These are phyloP conservation scores for Nothoprocta perdicaria DNA, from an alignment of 2,113 vertebrate genomes.

Conservation along the genomic window DNA sequence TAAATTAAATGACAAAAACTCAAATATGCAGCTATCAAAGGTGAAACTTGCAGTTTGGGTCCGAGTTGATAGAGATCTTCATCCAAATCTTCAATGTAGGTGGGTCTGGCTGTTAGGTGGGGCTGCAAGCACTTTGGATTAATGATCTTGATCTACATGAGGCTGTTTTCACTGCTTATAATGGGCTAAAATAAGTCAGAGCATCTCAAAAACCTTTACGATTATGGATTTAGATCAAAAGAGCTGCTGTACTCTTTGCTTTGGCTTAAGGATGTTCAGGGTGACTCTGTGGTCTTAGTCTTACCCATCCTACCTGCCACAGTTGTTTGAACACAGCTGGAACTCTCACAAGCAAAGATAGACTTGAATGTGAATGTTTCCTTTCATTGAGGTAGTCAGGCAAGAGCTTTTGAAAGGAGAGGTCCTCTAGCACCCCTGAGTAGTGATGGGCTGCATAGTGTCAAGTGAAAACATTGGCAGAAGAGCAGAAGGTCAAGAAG, in stretches of 20 bases:
- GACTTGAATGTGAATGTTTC: neutral
- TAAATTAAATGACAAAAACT: accelerated
- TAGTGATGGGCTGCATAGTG: neutral
- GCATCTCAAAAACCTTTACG: neutral
- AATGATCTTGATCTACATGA: neutral
- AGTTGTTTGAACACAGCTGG: neutral
- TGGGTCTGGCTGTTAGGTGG: neutral
- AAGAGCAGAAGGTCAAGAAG: neutral
- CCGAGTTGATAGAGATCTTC: neutral
- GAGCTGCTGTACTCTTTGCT: neutral
- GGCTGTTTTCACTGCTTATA: neutral
- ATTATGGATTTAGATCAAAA: neutral
- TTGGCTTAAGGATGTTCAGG: neutral
- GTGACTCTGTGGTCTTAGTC: neutral
- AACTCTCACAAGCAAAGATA: neutral
- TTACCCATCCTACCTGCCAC: neutral
- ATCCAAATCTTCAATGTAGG: neutral
- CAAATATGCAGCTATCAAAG: neutral
- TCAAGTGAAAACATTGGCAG: accelerated
- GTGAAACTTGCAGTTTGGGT: neutral
- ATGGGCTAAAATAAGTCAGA: neutral
- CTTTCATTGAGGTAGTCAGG: neutral
- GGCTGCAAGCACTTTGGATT: neutral
- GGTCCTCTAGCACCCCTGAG: neutral
- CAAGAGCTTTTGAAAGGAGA: neutral